Evolutionary conservation across 2,113 vertebrate genomes (phyloP).

Genomic region (Brachionichthys hirsutus): DNA sequence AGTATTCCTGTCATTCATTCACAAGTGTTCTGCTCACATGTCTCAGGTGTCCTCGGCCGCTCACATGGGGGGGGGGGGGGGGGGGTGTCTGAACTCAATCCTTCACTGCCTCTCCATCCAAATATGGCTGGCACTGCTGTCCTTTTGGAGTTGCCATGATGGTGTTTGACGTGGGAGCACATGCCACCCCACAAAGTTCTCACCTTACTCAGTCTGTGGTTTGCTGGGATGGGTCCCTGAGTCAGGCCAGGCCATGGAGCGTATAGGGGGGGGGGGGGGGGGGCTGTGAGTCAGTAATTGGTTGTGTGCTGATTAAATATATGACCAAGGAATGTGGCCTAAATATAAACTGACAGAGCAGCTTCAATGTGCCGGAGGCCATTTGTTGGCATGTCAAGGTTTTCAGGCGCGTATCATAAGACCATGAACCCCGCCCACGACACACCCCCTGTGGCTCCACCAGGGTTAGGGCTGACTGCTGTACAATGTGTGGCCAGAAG

Average conservation of each 20-base stretch:
- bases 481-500: slow-evolving; percentile 7
- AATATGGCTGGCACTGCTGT: slow-evolving; percentile 45
- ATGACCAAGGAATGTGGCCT: slow-evolving; percentile 55
- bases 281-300: slow-evolving; percentile 41
- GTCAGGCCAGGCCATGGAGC: slow-evolving; percentile 16
- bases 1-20: slow-evolving; percentile 30
- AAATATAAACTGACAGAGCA: slow-evolving; percentile 66
- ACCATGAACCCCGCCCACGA: slow-evolving; percentile 13
- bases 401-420: slow-evolving; percentile 65
- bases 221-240: slow-evolving; percentile 30
- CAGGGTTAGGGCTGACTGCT: not conserved
- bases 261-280: slow-evolving; percentile 30
- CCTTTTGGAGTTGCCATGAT: slow-evolving; percentile 34
- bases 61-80: slow-evolving; percentile 7
- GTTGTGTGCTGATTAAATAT: slow-evolving; percentile 51
- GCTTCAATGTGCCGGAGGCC: slow-evolving; percentile 32
- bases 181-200: slow-evolving; percentile 42
- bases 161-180: slow-evolving; percentile 46
- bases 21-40: slow-evolving; percentile 50
- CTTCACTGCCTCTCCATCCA: slow-evolving; percentile 38
- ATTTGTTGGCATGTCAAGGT: slow-evolving; percentile 50
- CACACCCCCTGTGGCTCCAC: slow-evolving; percentile 14
- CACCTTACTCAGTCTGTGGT: slow-evolving; percentile 47
- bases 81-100: not conserved
- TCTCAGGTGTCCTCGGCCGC: slow-evolving; percentile 16